Evolutionary conservation across 2,888 invertebrate species (phyloP).

Genomic region (Orchestes rusci): DNA sequence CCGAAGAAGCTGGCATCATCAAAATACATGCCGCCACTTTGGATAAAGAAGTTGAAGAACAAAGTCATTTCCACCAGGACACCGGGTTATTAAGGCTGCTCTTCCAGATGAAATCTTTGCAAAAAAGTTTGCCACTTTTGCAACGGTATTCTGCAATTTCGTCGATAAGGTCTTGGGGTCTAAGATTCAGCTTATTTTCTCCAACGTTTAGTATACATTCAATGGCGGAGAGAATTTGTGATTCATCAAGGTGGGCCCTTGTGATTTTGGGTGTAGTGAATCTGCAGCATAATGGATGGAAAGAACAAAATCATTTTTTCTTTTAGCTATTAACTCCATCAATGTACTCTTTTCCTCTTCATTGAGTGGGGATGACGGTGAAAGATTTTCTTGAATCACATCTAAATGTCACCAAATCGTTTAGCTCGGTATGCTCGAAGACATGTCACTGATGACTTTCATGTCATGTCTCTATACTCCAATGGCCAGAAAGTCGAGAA

Average conservation of each 20-base stretch:
- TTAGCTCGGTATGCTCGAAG: too few relatives aligned
- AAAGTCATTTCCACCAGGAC: conserved; percentile 11
- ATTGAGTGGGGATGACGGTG: conserved; percentile 1
- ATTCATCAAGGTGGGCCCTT: conserved; percentile 7
- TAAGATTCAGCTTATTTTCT: not conserved
- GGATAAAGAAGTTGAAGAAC: conserved; percentile 13
- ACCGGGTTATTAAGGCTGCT: conserved; percentile 12
- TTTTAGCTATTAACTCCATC: conserved; percentile 8
- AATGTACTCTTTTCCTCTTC: conserved; percentile 6
- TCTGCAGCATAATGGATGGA: not conserved
- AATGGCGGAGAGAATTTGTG: conserved; percentile 7
- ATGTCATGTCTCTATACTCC: too few relatives aligned
- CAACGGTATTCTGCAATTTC: conserved; percentile 13
- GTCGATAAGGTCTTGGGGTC: conserved; percentile 7
- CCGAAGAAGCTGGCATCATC: conserved; percentile 13
- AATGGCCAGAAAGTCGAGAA: too few relatives aligned
- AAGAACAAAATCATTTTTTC: conserved; percentile 1
- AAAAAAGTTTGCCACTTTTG: conserved; percentile 10
- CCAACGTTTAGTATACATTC: not conserved
- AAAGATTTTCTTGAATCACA: conserved; percentile 9
- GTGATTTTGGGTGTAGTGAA: conserved; percentile 6
- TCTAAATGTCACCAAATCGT: conserved; percentile 9
- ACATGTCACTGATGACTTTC: too few relatives aligned
- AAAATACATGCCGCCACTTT: conserved; percentile 6
- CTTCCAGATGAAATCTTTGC: conserved; percentile 9